A percentile compares a stretch with the other conserved stretches of the same genome.
These are phyloP conservation scores for Capitella teleta DNA, from an alignment of 1,140 invertebrate species.

Conservation along the genomic window DNA sequence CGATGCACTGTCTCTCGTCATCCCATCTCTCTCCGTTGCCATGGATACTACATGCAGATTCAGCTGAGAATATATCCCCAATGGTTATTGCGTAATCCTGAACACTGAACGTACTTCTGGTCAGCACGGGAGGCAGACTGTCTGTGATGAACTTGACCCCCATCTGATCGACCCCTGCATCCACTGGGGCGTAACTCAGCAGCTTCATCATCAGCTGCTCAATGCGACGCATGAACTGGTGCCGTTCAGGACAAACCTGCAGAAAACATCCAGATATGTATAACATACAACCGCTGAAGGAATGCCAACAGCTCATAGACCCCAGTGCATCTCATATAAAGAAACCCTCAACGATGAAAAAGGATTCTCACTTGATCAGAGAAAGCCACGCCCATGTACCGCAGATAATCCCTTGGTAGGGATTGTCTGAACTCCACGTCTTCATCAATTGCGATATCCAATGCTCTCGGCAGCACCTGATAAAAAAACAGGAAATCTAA, in stretches of 20 bases:
- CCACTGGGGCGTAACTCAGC: constrained; percentile 57
- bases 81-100: neutral
- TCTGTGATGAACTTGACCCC: constrained; percentile 71
- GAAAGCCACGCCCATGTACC: constrained; percentile 56
- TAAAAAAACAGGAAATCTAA: constrained; percentile 1
- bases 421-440: constrained; percentile 65
- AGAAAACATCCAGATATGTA: too few species aligned
- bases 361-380: constrained; percentile 19
- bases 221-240: constrained; percentile 50
- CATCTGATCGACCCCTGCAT: constrained; percentile 73
- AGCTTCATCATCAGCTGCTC: constrained; percentile 54
- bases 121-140: constrained; percentile 70
- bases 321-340: neutral
- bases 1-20: constrained; percentile 47
- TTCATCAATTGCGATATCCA: constrained; percentile 58
- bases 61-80: constrained; percentile 37
- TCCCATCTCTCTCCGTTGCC: constrained; percentile 54
- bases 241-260: constrained; percentile 40
- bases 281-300: neutral
- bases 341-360: neutral
- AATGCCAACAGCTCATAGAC: neutral
- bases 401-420: constrained; percentile 65
- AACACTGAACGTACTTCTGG: constrained; percentile 38
- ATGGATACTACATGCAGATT: constrained; percentile 56
- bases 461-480: constrained; percentile 59